A percentile compares a stretch with the other conserved stretches of the same genome.
phyloP scores from a whole-genome alignment of 2,888 invertebrate genomes.

The Drosophila lacicola region DNA sequence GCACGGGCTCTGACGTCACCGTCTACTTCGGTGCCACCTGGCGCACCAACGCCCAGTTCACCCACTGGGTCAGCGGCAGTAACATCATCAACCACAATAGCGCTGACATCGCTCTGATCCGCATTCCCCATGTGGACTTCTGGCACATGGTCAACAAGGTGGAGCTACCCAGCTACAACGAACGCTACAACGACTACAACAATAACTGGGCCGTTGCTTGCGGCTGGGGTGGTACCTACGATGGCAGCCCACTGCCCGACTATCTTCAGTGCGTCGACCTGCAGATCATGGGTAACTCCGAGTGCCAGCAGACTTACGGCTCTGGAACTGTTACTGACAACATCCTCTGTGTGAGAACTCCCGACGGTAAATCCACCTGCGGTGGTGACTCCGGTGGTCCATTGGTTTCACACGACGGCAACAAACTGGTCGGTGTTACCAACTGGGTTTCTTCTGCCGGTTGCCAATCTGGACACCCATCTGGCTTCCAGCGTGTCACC shows the following conservation, averaged over 20 bases:
- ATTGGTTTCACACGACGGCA: conserved; percentile 60
- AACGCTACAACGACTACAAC: conserved; percentile 57
- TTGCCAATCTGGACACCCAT: conserved; percentile 65
- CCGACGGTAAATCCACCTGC: conserved; percentile 67
- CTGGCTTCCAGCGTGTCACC: conserved; percentile 72
- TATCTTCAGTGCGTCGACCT: conserved; percentile 82
- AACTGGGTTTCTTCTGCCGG: conserved; percentile 56
- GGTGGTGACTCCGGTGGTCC: conserved; percentile 82
- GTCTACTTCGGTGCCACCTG: conserved; percentile 68
- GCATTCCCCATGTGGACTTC: conserved; percentile 66
- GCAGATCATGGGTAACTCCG: conserved; percentile 78
- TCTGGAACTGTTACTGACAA: conserved; percentile 17
- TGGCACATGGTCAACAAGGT: conserved; percentile 52
- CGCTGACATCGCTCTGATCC: conserved; percentile 67
- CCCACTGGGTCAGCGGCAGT: conserved; percentile 54
- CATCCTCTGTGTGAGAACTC: conserved; percentile 69
- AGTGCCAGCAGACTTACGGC: conserved; percentile 68
- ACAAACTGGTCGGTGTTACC: conserved; percentile 72
- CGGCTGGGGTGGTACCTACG: conserved; percentile 76
- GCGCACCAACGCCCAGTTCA: conserved; percentile 63
- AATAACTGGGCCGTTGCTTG: conserved; percentile 58
- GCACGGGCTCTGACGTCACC: conserved; percentile 63
- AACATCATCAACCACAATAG: conserved; percentile 60
- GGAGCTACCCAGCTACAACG: conserved; percentile 55
- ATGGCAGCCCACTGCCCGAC: conserved; percentile 53